Evolutionary conservation across 2,888 invertebrate genomes (phyloP), one percentile per base, ranked within the genome.

Genomic region (Eugnorisma glareosa): DNA sequence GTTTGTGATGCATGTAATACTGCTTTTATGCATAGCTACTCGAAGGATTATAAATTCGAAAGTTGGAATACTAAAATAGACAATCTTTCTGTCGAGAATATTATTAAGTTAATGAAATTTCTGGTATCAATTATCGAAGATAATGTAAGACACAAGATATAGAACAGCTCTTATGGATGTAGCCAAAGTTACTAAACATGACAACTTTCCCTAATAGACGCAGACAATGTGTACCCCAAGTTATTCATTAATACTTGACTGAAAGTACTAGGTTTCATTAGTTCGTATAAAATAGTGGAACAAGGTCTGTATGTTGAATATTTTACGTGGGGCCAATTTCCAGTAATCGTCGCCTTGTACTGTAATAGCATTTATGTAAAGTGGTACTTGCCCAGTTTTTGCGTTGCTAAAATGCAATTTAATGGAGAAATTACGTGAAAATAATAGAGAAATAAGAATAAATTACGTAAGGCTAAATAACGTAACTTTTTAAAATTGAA

Each of bases 351-450:
- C 35, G 37, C 35, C 28, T 61, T 40, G 54, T 21, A 43, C 69
- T 79, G 67, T 69, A 73, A 79, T 81, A 73, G 45, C 21, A 31
- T 31, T 48, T 35, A 69, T 66, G 73, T 61, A 70, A 73, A 82
- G 35, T 48, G 45, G 15, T 40, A 57, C 10, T 18, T 24, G 31
- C 37, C 35, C 1, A n/a, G 48, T 61, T 67, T 35, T 73, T 59
- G 28, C 45, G 37, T 57, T 10, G 43, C 48, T 61, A 10, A 31
- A 69, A 66, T 61, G 45, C 66, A 79, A 31, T 57, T 5, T 82
- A 54, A 82, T 69, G 43, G 73, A 73, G 79, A 82, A 73, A 73
- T 79, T 83, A 81, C 4, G 15, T 40, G 48, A 35, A 31, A 40
- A 35, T 75, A 64, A 54, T n/a, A 8, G 43, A 43, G 18, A 51